These are phyloP conservation scores for Spisula solida DNA, from an alignment of 2,888 invertebrate species.

Conservation along the genomic window DNA sequence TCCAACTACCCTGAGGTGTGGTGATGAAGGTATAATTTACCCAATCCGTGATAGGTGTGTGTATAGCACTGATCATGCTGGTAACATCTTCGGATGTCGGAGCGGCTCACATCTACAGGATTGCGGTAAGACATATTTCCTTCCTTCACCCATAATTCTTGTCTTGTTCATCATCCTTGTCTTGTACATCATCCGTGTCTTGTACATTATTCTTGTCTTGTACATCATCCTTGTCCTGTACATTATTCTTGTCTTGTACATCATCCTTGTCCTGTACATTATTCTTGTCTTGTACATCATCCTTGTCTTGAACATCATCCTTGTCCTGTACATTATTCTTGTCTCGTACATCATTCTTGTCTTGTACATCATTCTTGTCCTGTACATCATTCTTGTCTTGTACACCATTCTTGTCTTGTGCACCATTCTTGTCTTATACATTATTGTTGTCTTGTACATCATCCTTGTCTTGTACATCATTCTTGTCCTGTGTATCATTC, in stretches of 20 bases:
- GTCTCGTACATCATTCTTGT: no score
- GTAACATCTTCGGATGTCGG: slow-evolving; percentile 30
- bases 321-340: no score
- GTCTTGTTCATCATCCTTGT: background rate
- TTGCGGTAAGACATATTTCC: slow-evolving; percentile 27
- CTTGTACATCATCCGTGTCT: background rate
- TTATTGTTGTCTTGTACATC: background rate
- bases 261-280: no score
- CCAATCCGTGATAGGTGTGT: background rate
- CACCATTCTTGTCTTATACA: no score
- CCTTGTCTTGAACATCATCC: background rate
- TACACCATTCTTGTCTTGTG: background rate
- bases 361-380: background rate
- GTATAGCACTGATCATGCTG: slow-evolving; percentile 27
- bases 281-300: no score
- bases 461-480: no score
- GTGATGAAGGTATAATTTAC: background rate
- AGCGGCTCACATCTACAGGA: slow-evolving; percentile 31
- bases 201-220: background rate
- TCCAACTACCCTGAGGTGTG: background rate
- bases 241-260: background rate
- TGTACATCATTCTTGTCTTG: background rate
- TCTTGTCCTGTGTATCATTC: no score
- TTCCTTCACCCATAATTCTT: background rate
- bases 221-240: background rate